Base-by-base conservation (phyloP, 2,888 invertebrate genomes). In the Dynastes grantii region DNA sequence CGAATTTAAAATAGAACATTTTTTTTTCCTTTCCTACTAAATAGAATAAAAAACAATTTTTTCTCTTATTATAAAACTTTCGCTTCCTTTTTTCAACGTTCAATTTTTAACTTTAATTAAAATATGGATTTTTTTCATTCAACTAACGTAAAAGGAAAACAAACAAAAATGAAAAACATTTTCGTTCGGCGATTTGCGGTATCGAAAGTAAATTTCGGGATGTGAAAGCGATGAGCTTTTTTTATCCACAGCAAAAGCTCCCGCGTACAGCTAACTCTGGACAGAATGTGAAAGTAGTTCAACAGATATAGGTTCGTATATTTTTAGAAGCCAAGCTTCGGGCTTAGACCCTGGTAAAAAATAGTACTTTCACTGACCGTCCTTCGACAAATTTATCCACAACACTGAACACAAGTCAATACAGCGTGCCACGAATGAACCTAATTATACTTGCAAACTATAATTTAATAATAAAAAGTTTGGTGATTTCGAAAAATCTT, bases 1-100 rank as follows among this genome's bases (percentile, higher is more conserved):
- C 81, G 79, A 82, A 61, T 61, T 22, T 2, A 22, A 27, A 22
- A 27, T 61, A 22, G 29, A 61, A 11, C 22, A 22, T 22, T 22
- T 22, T 61, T 61, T 61, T 27, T n/a, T 61, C 11, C 16, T 61
- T 5, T 61, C 6, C 27, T 16, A 37, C 32, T 4, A 37, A 37
- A 37, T 37, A 37, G 32, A 37, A 37, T 37, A 37, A 37, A 4
- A 37, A 37, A 37, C 32, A 37, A 37, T 5, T 37, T 37, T 37
- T 5, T 5, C 32, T 37, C 32, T 37, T 37, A 37, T 0, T 37
- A 37, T 37, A 37, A 37, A 37, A 37, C 32, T 37, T 32, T 37
- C 32, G 5, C 1, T 32, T 32, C 32, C 4, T 32, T 32, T 32
- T 32, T 32, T 32, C 32, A 32, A 32, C 32, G 3, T 32, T 32